Conservation (phyloP, 2,113 vertebrate species). For the Lagopus leucura region DNA sequence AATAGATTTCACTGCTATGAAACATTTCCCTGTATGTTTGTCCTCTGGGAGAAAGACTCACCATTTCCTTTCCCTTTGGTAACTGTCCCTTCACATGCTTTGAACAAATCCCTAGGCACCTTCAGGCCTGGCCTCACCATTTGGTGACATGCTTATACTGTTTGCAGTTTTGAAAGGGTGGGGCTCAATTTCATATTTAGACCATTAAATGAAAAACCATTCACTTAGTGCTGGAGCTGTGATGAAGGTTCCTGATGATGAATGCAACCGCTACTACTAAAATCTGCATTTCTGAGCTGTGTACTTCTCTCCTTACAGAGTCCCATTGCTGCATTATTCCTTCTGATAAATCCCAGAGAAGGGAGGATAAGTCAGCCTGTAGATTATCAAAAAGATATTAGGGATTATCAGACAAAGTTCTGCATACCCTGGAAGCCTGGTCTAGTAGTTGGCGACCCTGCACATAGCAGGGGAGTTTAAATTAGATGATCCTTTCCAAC, state of each 20-base stretch:
- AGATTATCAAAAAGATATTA: background rate
- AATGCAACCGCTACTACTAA: background rate
- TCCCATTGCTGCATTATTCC: background rate
- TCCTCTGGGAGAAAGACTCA: background rate
- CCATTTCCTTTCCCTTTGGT: background rate
- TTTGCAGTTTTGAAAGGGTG: background rate
- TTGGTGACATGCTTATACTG: background rate
- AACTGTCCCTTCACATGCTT: background rate
- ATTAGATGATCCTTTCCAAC: no score
- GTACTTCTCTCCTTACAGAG: background rate
- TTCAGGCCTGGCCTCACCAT: background rate
- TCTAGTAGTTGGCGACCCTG: no score
- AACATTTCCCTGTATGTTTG: background rate
- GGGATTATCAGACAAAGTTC: background rate
- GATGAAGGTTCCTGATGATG: background rate
- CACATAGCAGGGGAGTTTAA: no score
- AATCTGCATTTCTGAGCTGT: background rate
- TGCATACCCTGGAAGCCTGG: no score
- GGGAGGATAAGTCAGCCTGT: rapidly evolving
- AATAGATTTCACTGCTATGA: constrained; percentile 6
- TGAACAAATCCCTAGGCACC: background rate
- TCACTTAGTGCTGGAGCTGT: background rate
- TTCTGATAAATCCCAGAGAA: background rate
- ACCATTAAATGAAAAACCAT: background rate
- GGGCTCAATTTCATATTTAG: background rate